Evolutionary conservation across 2,113 vertebrate genomes (phyloP).

Genomic region (Oryzias woworae): DNA sequence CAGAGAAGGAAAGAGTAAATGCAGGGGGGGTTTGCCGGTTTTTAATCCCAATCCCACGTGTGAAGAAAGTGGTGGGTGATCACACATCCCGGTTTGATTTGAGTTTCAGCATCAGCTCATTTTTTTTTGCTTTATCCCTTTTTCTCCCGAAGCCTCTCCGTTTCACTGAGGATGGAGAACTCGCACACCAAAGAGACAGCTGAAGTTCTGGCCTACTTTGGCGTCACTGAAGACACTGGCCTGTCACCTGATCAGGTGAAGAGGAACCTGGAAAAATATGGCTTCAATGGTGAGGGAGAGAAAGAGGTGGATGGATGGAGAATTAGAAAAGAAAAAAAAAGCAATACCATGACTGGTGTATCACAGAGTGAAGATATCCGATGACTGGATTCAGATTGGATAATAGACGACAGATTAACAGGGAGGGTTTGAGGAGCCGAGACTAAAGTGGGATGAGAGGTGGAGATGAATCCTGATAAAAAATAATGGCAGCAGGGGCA

Average conservation of each 20-base stretch:
- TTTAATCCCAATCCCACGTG: constrained; percentile 70
- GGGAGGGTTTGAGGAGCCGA: background rate
- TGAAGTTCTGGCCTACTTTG: constrained; percentile 85
- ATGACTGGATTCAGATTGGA: constrained; percentile 16
- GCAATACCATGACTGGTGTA: constrained; percentile 2
- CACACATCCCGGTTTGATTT: constrained; percentile 13
- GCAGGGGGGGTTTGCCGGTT: constrained; percentile 59
- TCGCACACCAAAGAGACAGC: constrained; percentile 80
- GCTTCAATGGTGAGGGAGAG: constrained; percentile 85
- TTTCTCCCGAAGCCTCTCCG: constrained; percentile 69
- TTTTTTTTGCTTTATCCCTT: constrained; percentile 35
- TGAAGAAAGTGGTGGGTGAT: constrained; percentile 74
- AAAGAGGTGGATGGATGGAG: constrained; percentile 12
- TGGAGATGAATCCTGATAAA: background rate
- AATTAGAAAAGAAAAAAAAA: constrained; percentile 5
- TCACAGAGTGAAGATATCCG: background rate
- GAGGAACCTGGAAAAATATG: constrained; percentile 84
- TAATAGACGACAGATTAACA: background rate
- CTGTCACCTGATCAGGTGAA: constrained; percentile 86
- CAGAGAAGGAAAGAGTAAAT: constrained; percentile 59
- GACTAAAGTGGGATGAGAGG: constrained; percentile 1
- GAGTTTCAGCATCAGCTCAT: constrained; percentile 20
- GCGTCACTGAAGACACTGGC: constrained; percentile 83
- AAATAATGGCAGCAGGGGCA: background rate
- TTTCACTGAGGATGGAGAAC: constrained; percentile 84